Evolutionary conservation across 2,888 invertebrate genomes (phyloP), one percentile per base, ranked within the genome.

Genomic region (Metalampra italica): DNA sequence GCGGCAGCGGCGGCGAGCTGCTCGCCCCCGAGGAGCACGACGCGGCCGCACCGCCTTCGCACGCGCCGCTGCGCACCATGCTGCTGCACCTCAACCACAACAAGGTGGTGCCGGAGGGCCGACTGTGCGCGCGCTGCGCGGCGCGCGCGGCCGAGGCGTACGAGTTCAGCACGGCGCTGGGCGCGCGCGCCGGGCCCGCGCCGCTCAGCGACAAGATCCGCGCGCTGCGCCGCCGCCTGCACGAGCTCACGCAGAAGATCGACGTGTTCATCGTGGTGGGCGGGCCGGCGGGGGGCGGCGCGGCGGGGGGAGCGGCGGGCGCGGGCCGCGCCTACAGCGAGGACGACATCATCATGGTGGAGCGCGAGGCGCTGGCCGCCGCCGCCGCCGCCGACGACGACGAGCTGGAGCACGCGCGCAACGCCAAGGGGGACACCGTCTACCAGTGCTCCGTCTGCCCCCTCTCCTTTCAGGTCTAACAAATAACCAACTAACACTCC

Each of bases 231-330:
- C 68, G 77, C 9, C 76, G 79, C 41, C 58, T 88, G 7, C 79
- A 85, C 45, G 86, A 87, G 55, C 58, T 88, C 34, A 87, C 88
- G 0, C 84, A 87, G 64, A 86, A 86, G 62, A 85, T 89, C 15
- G 87, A 88, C 48, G 88, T 89, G 14, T 88, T 86, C 59, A 87
- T 88, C 34, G 88, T 88, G 29, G 87, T 88, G 38, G 87, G 86
- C 0, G 80, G 79, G 0, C 78, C 74, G 15, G 43, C 12, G 8
- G 36, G 36, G 38, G 38, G 22, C 29, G 38, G 37, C 37, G 42
- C 7, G n/a, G 32, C 32, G 13, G 46, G 43, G 22, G 29, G 15
- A 7, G 42, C 14, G 7, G 40, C 40, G 15, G 47, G 50, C n/a
- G 50, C 43, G 11, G 50, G 47, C 12, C 38, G 30, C 1, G 65